Conservation (phyloP, 2,888 invertebrate species). For the Chaetogeoica ovagalla region DNA sequence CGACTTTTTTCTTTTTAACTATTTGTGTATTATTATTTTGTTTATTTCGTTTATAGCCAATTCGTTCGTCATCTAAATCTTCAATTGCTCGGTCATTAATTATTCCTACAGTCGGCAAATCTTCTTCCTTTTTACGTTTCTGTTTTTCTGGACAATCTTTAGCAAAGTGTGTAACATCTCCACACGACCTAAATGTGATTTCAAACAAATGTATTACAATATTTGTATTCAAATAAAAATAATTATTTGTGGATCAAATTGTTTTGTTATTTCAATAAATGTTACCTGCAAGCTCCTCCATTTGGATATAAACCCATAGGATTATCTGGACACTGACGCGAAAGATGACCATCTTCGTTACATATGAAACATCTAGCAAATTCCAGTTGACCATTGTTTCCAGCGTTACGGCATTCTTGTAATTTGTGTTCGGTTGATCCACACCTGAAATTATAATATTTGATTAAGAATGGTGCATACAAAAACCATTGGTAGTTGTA, state of each 20-base stretch:
- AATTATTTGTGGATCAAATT: background rate
- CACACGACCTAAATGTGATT: constrained; percentile 65
- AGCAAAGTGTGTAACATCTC: constrained; percentile 81
- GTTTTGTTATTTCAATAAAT: background rate
- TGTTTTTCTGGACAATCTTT: constrained; percentile 74
- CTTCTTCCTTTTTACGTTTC: constrained; percentile 61
- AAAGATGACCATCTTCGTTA: constrained; percentile 82
- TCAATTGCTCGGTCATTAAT: constrained; percentile 61
- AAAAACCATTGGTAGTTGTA: no score
- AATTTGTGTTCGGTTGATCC: constrained; percentile 85
- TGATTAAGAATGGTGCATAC: no score
- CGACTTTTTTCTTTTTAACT: constrained; percentile 37
- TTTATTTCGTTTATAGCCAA: background rate
- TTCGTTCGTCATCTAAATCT: constrained; percentile 59
- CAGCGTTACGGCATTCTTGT: constrained; percentile 72
- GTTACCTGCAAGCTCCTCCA: constrained; percentile 73
- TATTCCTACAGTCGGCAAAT: constrained; percentile 62
- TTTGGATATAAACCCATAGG: constrained; percentile 83
- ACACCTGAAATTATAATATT: constrained; percentile 75
- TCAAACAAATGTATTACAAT: constrained; percentile 1
- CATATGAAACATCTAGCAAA: constrained; percentile 90
- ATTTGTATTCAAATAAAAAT: background rate
- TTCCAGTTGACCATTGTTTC: constrained; percentile 68
- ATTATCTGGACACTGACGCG: constrained; percentile 86
- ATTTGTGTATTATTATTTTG: constrained; percentile 3